Percentiles rank a stretch among this genome's conserved stretches.
Conservation (phyloP, 2,797 vertebrate genomes). For the Pipistrellus pygmaeus region DNA sequence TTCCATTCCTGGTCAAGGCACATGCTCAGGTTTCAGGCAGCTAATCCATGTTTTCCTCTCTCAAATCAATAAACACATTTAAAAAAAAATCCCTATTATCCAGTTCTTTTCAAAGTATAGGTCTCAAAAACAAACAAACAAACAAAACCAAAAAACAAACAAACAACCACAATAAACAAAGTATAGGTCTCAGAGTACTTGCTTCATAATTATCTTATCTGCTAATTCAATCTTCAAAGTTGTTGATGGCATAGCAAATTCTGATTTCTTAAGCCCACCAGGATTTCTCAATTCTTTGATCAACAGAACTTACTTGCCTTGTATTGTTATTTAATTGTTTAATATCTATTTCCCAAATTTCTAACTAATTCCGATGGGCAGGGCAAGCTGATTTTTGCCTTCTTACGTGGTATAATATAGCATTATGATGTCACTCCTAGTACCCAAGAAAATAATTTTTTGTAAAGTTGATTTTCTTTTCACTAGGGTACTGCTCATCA, state of each 20-base stretch:
- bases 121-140: neutral
- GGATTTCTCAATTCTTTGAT: neutral
- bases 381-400: neutral
- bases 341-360: neutral
- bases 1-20: neutral
- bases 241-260: neutral
- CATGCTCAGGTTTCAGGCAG: neutral
- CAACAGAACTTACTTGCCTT: neutral
- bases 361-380: neutral
- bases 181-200: neutral
- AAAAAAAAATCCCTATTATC: neutral
- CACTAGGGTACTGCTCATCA: neutral
- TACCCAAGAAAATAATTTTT: conserved; percentile 17
- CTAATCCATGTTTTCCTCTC: neutral
- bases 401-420: neutral
- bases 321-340: neutral
- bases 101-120: neutral
- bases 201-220: neutral
- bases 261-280: neutral
- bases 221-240: neutral
- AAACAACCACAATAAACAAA: no score
- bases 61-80: neutral
- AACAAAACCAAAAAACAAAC: no score
- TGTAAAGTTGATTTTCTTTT: conserved; percentile 45
- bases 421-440: neutral